phyloP scores from a whole-genome alignment of 2,113 vertebrate genomes.

The Amblyornis subalaris region DNA sequence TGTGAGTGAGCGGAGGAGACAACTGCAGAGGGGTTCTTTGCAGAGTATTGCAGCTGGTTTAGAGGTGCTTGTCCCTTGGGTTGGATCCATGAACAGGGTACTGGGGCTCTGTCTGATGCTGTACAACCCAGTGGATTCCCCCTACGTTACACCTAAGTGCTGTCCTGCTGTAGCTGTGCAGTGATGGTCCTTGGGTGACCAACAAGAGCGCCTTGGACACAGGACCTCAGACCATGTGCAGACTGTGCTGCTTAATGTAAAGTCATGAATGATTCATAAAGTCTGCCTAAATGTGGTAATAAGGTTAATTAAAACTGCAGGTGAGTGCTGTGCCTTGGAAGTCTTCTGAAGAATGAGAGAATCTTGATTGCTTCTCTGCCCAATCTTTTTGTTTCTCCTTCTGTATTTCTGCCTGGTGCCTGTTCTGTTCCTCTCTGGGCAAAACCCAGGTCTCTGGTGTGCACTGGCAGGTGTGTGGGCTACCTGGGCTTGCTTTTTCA shows the following conservation, averaged over 20 bases:
- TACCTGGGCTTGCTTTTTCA: neutral
- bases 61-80: neutral
- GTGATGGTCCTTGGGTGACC: neutral
- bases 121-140: neutral
- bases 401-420: neutral
- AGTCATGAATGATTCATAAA: neutral
- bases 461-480: neutral
- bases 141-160: accelerated
- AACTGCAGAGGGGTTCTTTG: neutral
- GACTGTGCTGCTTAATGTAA: neutral
- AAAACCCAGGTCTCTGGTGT: neutral
- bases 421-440: neutral
- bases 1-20: neutral
- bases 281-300: neutral
- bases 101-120: neutral
- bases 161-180: neutral
- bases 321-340: neutral
- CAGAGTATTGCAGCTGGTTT: neutral
- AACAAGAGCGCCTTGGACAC: neutral
- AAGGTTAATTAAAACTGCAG: slow-evolving; percentile 14
- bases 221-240: neutral
- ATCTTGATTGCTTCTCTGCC: neutral
- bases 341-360: neutral
- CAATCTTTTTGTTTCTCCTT: neutral
- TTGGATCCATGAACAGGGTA: neutral